These are phyloP conservation scores for Cryptocheilus praepositus DNA, from an alignment of 2,888 invertebrate genomes.

Conservation along the genomic window DNA sequence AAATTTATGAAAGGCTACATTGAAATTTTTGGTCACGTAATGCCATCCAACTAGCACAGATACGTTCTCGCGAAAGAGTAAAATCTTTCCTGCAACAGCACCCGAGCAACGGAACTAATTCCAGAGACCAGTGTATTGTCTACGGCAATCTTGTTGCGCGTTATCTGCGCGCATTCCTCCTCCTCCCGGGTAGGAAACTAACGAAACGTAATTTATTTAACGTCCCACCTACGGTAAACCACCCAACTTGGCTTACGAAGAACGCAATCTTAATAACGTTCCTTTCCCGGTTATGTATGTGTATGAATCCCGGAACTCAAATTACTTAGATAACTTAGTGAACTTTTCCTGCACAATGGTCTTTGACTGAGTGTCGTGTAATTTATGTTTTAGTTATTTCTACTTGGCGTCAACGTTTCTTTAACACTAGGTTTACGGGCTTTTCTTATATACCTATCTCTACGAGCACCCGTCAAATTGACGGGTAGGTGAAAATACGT, in stretches of 20 bases:
- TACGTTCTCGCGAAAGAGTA: slow-evolving; percentile 39
- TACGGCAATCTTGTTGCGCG: slow-evolving; percentile 30
- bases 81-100: slow-evolving; percentile 37
- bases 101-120: slow-evolving; percentile 32
- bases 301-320: too few relatives aligned
- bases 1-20: slow-evolving; percentile 43
- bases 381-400: too few relatives aligned
- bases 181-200: slow-evolving; percentile 19
- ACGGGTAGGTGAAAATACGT: too few relatives aligned
- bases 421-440: too few relatives aligned
- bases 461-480: too few relatives aligned
- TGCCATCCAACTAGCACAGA: slow-evolving; percentile 30
- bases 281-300: too few relatives aligned
- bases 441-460: too few relatives aligned
- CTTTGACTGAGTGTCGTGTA: too few relatives aligned
- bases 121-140: slow-evolving; percentile 27
- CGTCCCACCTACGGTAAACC: slow-evolving; percentile 5
- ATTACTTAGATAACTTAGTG: too few relatives aligned
- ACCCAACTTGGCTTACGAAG: background rate
- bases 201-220: slow-evolving; percentile 48
- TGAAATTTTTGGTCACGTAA: slow-evolving; percentile 55
- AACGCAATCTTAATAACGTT: too few relatives aligned
- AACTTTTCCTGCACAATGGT: too few relatives aligned
- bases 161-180: slow-evolving; percentile 16
- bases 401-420: too few relatives aligned